phyloP scores from a whole-genome alignment of 2,113 vertebrate genomes.

The Neotoma lepida region DNA sequence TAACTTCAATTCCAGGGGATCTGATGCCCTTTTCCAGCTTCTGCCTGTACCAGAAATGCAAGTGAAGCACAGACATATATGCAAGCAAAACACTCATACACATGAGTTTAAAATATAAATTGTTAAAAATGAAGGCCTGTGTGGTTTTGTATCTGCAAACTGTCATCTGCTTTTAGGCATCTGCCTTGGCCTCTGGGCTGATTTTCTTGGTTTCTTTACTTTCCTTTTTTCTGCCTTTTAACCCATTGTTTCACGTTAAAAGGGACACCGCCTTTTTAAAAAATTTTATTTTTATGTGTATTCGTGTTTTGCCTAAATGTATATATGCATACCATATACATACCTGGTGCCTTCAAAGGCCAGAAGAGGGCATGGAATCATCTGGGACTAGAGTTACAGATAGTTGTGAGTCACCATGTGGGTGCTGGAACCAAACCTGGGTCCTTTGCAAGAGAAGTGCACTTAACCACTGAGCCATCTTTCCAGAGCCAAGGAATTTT shows the following conservation, averaged over 20 bases:
- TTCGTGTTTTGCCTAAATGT: not conserved
- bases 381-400: not conserved
- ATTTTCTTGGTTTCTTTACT: not conserved
- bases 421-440: not conserved
- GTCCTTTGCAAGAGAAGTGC: not conserved
- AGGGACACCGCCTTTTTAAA: not conserved
- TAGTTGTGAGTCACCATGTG: not conserved
- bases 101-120: not conserved
- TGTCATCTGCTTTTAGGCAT: not conserved
- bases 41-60: not conserved
- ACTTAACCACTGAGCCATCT: not conserved
- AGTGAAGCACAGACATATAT: not conserved
- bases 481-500: not conserved
- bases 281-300: not conserved
- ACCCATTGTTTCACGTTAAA: not conserved
- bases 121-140: not conserved
- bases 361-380: not conserved
- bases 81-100: not conserved
- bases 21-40: not conserved
- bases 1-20: not conserved
- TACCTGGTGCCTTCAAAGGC: not conserved
- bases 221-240: not conserved
- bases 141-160: not conserved
- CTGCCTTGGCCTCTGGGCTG: not conserved
- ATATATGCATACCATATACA: too few species aligned